These are phyloP conservation scores for Odontocerum albicorne DNA, from an alignment of 2,888 invertebrate genomes.

Conservation along the genomic window DNA sequence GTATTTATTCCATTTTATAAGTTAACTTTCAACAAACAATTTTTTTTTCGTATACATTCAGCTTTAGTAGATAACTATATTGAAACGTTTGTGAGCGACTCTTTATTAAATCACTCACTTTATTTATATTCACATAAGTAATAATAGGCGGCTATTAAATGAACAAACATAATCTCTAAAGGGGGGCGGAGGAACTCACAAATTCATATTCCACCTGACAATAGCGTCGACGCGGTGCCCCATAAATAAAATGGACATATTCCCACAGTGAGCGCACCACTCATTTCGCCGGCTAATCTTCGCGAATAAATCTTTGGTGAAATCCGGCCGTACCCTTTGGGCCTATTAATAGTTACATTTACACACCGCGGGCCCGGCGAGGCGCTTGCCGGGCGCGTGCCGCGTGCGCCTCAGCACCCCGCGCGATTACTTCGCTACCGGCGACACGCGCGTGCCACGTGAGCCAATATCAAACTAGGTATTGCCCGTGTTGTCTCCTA, in stretches of 20 bases:
- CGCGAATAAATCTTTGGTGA: constrained; percentile 8
- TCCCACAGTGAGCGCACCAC: constrained; percentile 8
- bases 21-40: no score
- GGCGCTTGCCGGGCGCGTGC: constrained; percentile 1
- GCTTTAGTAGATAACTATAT: no score
- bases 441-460: constrained; percentile 3
- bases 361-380: constrained; percentile 17
- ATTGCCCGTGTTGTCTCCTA: not conserved
- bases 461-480: not conserved
- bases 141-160: no score
- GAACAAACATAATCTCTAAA: constrained; percentile 2
- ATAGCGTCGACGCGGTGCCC: not conserved
- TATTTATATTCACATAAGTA: no score
- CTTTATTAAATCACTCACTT: no score
- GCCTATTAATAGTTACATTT: constrained; percentile 11
- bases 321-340: not conserved
- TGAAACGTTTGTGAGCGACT: no score
- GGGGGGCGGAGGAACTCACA: no score
- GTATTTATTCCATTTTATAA: no score
- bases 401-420: constrained; percentile 13
- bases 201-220: constrained; percentile 15
- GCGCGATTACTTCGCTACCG: constrained; percentile 22
- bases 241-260: not conserved
- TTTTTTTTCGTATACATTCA: no score
- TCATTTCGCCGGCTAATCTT: constrained; percentile 3